Evolutionary conservation across 2,113 vertebrate genomes (phyloP), one percentile per base, ranked within the genome.

Genomic region (Notarius quadriscutis): DNA sequence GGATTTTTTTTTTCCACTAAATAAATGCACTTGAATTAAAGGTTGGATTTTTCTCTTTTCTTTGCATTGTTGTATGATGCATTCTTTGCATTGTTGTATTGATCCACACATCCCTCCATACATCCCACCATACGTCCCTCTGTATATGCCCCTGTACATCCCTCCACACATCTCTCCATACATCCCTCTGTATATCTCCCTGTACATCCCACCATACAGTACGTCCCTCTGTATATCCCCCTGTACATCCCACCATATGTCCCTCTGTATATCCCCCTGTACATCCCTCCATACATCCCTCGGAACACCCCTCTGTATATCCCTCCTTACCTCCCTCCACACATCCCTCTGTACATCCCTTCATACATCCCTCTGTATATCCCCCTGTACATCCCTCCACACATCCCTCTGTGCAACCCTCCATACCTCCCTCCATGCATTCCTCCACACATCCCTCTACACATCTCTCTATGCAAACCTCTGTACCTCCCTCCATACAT

Each of bases 241-340:
- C 41, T 34, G 34, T 34, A 34, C 34, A 34, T 34, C 30, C n/a
- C n/a, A n/a, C n/a, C n/a, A n/a, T n/a, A n/a, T n/a, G n/a, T 41
- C 34, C 41, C 41, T 41, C 34, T 2, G 2, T 3, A 3, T 2
- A 41, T 41, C 2, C 34, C 34, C 2, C 34, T 34, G 30, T 34
- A 34, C 30, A 34, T 34, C 34, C 34, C 34, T 41, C 34, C 34
- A 34, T 2, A 2, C 34, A 34, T 34, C 2, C 34, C 34, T 34
- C 34, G 30, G 30, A 30, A 30, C 30, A 30, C 4, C 62, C 6
- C 65, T 1, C n/a, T 12, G 2, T 15, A 69, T 4, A 69, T 27
- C 3, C 11, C n/a, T 27, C 3, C 2, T 14, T 5, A 67, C 11
- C 27, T 27, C 2, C 6, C 0, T 2, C 0, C 7, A 34, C 17